A percentile compares a stretch with the other conserved stretches of the same genome.
Evolutionary conservation across 1,140 invertebrate genomes (phyloP).

Genomic region (Amyelois transitella): DNA sequence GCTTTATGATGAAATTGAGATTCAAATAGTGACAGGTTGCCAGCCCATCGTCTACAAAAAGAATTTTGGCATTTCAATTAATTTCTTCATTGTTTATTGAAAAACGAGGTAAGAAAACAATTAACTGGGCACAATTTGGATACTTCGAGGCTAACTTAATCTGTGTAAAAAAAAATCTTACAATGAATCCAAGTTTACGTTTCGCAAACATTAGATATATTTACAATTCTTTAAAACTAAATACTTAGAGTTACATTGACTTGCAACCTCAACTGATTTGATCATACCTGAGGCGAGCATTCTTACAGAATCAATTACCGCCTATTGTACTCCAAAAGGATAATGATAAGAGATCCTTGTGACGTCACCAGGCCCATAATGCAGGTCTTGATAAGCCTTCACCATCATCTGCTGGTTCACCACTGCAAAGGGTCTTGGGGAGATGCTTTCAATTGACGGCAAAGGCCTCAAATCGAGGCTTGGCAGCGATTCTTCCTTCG

Average conservation of each 20-base stretch:
- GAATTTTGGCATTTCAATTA: too few relatives aligned
- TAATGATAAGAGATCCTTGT: slow-evolving; percentile 63
- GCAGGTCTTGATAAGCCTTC: slow-evolving; percentile 68
- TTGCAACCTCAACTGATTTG: background rate
- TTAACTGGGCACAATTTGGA: too few relatives aligned
- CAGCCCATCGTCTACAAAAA: too few relatives aligned
- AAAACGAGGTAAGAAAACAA: too few relatives aligned
- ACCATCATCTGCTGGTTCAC: slow-evolving; percentile 73
- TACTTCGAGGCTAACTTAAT: too few relatives aligned
- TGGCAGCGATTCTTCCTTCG: slow-evolving; percentile 47
- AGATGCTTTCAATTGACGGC: slow-evolving; percentile 66
- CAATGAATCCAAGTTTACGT: too few relatives aligned
- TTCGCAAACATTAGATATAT: too few relatives aligned
- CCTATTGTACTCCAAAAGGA: slow-evolving; percentile 60
- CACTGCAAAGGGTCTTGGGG: slow-evolving; percentile 59
- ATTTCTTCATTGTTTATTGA: too few relatives aligned
- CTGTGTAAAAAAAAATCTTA: too few relatives aligned
- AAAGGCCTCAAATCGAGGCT: slow-evolving; percentile 53
- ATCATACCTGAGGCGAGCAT: background rate
- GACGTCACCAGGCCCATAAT: slow-evolving; percentile 60
- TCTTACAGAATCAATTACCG: background rate
- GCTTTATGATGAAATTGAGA: too few relatives aligned
- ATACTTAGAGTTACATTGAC: background rate
- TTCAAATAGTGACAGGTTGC: too few relatives aligned
- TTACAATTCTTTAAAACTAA: background rate